Evolutionary conservation across 2,797 vertebrate species (phyloP), one percentile per base, ranked within the genome.

Genomic region (Rhadinocentrus ornatus): DNA sequence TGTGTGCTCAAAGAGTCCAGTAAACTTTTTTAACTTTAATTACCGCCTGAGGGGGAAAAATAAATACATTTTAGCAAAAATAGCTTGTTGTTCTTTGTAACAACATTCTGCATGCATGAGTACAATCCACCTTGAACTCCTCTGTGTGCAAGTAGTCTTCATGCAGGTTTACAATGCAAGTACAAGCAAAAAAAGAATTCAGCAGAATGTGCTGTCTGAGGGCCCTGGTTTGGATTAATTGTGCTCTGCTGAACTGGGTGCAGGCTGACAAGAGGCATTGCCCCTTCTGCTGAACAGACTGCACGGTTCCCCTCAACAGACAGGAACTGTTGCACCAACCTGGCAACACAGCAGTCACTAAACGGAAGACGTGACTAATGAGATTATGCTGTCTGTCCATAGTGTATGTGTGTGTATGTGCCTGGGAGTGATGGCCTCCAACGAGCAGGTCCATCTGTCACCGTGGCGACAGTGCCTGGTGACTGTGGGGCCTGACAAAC

Each of bases 401-500:
- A 8, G 74, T 29, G 62, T 31, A 77, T 24, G 46, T 48, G 37
- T 54, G 73, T 26, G 58, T 66, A 54, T 18, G 32, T 64, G 65
- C 67, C 83, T 68, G 71, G 68, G 80, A 88, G 80, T 58, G 72
- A 88, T 70, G 81, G 88, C 86, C 78, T 92, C 92, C 88, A 75
- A 89, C 78, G 81, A 90, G 78, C 84, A 71, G 81, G 78, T 82
- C 93, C 93, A 95, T 95, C 93, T 94, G 93, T 93, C 89, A 87
- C 85, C 37, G 75, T 86, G 78, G 88, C 71, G 83, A 89, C 82
- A 66, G 86, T 70, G 82, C 83, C 75, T 73, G 82, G 74, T 86
- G 87, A 76, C 72, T 64, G 22, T 71, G 77, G 80, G 84, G 87
- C 75, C 76, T 78, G 86, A 89, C 87, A 91, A 88, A 88, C 82